phyloP scores from a whole-genome alignment of 2,888 invertebrate species.

The Ophion ventricosus region DNA sequence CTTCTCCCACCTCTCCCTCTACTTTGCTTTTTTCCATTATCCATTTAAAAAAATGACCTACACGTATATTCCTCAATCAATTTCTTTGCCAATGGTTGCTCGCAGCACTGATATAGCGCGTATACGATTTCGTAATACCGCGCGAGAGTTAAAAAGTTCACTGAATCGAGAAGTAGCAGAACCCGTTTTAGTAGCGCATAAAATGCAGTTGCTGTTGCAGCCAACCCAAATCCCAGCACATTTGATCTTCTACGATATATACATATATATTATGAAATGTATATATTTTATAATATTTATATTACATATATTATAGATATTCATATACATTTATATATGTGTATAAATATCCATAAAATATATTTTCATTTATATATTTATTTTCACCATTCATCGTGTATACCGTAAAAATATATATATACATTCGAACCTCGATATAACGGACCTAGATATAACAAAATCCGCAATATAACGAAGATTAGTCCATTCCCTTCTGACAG shows the following conservation, averaged over 20 bases:
- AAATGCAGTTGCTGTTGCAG: conserved; percentile 47
- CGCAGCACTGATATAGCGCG: conserved; percentile 26
- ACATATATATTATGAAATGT: background rate
- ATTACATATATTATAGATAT: background rate
- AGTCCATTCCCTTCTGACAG: no score
- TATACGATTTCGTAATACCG: conserved; percentile 57
- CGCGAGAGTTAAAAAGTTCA: conserved; percentile 9
- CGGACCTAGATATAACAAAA: no score
- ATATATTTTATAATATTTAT: conserved; percentile 1
- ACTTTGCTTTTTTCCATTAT: background rate
- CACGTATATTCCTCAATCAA: conserved; percentile 16
- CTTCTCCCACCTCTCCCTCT: background rate
- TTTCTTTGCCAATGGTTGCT: conserved; percentile 21
- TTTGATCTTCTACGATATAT: background rate
- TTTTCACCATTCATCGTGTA: no score
- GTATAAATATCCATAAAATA: background rate
- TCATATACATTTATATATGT: background rate
- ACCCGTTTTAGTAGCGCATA: conserved; percentile 54
- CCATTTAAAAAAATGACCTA: background rate
- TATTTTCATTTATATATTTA: background rate
- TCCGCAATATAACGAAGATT: no score
- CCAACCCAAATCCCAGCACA: conserved; percentile 3
- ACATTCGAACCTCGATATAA: no score
- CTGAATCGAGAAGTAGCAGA: conserved; percentile 58
- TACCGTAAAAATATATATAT: no score